Evolutionary conservation across 2,113 vertebrate genomes (phyloP), one percentile per base, ranked within the genome.

Genomic region (Callionymus lyra): DNA sequence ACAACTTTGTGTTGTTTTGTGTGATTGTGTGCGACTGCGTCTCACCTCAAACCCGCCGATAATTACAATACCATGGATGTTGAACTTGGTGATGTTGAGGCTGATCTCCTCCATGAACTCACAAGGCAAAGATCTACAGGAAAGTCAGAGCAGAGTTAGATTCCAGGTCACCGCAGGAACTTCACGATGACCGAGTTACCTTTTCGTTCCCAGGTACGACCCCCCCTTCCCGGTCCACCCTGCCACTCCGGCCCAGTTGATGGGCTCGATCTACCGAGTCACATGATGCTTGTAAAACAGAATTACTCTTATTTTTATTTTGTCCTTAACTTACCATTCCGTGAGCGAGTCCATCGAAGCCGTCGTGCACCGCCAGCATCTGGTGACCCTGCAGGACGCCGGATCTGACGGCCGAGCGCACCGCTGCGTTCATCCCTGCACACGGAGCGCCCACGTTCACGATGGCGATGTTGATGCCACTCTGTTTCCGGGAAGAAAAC

Each of bases 391-490:
- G 91, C 54, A 91, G 89, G 44, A 97, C 82, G 0, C 88, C 91
- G 0, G 87, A 87, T 27, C 92, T 84, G 38, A 94, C 91, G 0
- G 89, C 85, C 0, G 91, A 77, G 18, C 93, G 84, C 10, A 96
- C 93, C 0, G 90, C 89, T 0, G 92, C 91, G 0, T 97, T 97
- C 93, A 97, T 98, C 6, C 94, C 94, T 0, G 93, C 89, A 0
- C 91, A 94, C 0, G 93, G 94, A 1, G 94, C 92, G 0, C 94
- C 94, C 17, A 97, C 89, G 0, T 97, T 97, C 73, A 98, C 16
- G 54, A 98, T 76, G 0, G 89, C 94, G 65, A 97, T 68, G 6
- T 88, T 88, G 39, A 84, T 73, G 12, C 85, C 82, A 2, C 82
- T 88, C 91, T 97, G 64, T 32, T n/a, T n/a, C n/a, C n/a, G 9